Percentiles rank a stretch among this genome's conserved stretches.
phyloP scores from a whole-genome alignment of 2,113 vertebrate species.

The Thunnus thynnus region DNA sequence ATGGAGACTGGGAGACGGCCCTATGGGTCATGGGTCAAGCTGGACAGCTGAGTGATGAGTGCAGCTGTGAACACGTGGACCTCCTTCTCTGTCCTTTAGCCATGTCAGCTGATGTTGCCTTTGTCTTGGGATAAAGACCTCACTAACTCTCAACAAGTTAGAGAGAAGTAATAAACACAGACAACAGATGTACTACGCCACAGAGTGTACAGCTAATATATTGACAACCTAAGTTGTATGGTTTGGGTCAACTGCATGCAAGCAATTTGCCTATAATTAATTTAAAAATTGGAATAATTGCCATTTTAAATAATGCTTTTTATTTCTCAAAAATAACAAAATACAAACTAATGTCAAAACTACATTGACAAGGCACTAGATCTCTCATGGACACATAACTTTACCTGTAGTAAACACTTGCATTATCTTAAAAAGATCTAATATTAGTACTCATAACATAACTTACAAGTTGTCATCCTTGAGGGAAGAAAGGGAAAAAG shows the following conservation, averaged over 20 bases:
- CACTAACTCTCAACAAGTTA: constrained; percentile 62
- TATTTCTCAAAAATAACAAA: not conserved
- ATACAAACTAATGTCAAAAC: not conserved
- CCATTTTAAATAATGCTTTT: not conserved
- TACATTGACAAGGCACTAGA: not conserved
- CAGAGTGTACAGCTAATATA: constrained; percentile 38
- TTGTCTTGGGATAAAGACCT: constrained; percentile 78
- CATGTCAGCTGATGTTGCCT: constrained; percentile 78
- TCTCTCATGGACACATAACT: too few species aligned
- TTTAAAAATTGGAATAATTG: not conserved
- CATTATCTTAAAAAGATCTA: not conserved
- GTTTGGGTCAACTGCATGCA: not conserved
- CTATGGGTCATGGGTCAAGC: constrained; percentile 78
- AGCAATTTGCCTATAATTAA: not conserved
- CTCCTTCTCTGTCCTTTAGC: constrained; percentile 59
- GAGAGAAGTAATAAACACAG: constrained; percentile 68
- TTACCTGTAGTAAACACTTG: not conserved
- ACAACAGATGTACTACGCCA: constrained; percentile 71
- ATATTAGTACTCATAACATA: not conserved
- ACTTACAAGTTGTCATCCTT: not conserved
- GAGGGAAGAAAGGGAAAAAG: not conserved
- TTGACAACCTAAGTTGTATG: not conserved
- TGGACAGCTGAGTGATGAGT: constrained; percentile 83
- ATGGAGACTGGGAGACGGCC: constrained; percentile 74
- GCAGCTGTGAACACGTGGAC: constrained; percentile 79